A percentile compares a stretch with the other conserved stretches of the same genome.
Evolutionary conservation across 2,113 vertebrate genomes (phyloP).

Genomic region (Zosterops hypoxanthus): DNA sequence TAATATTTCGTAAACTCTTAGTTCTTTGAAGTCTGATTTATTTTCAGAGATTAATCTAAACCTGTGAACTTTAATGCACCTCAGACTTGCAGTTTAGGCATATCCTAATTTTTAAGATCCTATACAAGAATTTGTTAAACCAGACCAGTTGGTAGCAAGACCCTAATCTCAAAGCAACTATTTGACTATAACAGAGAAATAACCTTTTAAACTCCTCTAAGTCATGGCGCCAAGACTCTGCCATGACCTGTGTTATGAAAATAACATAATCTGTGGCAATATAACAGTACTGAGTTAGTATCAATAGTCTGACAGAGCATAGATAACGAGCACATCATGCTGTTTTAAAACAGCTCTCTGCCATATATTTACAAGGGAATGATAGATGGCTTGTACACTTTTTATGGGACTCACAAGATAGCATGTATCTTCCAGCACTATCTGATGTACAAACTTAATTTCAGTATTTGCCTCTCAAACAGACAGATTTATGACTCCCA

Average conservation of each 20-base stretch:
- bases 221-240: conserved; percentile 18
- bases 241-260: conserved; percentile 38
- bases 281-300: not conserved
- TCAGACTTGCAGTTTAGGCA: not conserved
- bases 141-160: not conserved
- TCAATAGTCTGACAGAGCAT: not conserved
- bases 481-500: not conserved
- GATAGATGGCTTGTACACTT: conserved; percentile 11
- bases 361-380: conserved; percentile 13
- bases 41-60: not conserved
- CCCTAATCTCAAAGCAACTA: not conserved
- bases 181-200: not conserved
- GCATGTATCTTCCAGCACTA: conserved; percentile 26
- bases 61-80: not conserved
- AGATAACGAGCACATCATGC: not conserved
- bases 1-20: not conserved
- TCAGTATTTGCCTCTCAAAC: conserved; percentile 27
- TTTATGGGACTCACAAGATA: conserved; percentile 45
- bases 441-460: conserved; percentile 42
- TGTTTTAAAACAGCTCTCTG: conserved; percentile 23
- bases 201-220: not conserved
- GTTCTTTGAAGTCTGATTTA: not conserved
- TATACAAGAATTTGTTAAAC: not conserved
- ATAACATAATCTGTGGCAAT: conserved; percentile 28
- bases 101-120: not conserved